Evolutionary conservation across 2,113 vertebrate genomes (phyloP).

Genomic region (Dendrocopos noguchii): DNA sequence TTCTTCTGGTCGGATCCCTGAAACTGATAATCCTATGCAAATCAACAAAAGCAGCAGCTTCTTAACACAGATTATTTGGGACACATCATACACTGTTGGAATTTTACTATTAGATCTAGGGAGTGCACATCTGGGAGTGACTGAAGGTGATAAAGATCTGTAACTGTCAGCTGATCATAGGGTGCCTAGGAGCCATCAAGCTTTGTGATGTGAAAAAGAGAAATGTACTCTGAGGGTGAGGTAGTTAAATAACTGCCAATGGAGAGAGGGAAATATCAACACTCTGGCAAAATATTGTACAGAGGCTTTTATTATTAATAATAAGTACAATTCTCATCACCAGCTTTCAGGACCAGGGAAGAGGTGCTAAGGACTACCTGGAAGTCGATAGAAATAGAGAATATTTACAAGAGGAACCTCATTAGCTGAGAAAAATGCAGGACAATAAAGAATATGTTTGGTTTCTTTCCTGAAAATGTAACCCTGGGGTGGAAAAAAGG

Average conservation of each 20-base stretch:
- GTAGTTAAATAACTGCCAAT: neutral
- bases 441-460: neutral
- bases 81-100: neutral
- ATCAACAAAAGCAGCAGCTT: neutral
- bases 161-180: neutral
- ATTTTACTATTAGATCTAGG: neutral
- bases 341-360: slow-evolving; percentile 16
- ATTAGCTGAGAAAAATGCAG: neutral
- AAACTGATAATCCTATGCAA: neutral
- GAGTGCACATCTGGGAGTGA: neutral
- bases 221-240: neutral
- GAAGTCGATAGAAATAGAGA: neutral
- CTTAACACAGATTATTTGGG: neutral
- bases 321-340: neutral
- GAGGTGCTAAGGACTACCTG: slow-evolving; percentile 5
- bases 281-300: neutral
- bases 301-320: neutral
- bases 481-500: neutral
- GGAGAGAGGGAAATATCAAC: neutral
- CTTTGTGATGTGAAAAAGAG: neutral
- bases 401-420: neutral
- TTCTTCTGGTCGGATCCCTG: neutral
- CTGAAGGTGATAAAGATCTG: neutral
- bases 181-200: neutral
- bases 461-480: neutral